Base-by-base conservation (phyloP, 2,888 invertebrate genomes). In the Netelia inedita region DNA sequence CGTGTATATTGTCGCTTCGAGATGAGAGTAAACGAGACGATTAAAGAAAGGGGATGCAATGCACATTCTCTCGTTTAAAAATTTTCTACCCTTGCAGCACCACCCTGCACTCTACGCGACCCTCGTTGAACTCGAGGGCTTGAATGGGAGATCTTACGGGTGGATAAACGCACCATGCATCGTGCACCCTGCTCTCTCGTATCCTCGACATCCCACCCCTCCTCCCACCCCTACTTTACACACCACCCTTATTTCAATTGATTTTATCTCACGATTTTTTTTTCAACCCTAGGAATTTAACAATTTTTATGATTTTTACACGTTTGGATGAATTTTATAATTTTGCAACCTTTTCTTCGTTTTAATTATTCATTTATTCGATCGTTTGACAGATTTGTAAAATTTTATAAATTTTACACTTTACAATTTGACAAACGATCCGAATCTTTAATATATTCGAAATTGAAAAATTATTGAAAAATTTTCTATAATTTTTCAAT, bases 131-230 rank as follows among this genome's bases (percentile, higher is more conserved):
- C 41, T 63, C 53, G 63, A 68, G 79, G 79, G 71, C 55, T 71
- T 75, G 57, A 83, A 79, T 74, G 83, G 63, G 74, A 83, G 83
- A 83, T 83, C 74, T 59, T 76, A 72, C 76, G 68, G n/a, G 53
- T 61, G 79, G 82, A 80, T 85, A 83, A 82, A 61, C 61, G 55
- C 73, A 79, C 73, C 85, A 69, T 72, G 74, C 63, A 50, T 82
- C 71, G 14, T 14, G 46, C 46, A 46, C 46, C 46, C 46, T 28
- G 28, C 28, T 46, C 46, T 46, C 46, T 46, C 46, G 46, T 46
- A 46, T 14, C 2, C 46, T 46, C 46, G 46, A 46, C 46, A 11
- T 1, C 11, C 46, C 14, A 5, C 11, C 46, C 6, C 46, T 10
- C 46, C 0, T 9, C 9, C 3, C 3, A 41, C 41, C 11, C 46